Percentiles rank a stretch among this genome's conserved stretches.
phyloP scores from a whole-genome alignment of 2,888 invertebrate genomes.

The Dryocosmus kuriphilus region DNA sequence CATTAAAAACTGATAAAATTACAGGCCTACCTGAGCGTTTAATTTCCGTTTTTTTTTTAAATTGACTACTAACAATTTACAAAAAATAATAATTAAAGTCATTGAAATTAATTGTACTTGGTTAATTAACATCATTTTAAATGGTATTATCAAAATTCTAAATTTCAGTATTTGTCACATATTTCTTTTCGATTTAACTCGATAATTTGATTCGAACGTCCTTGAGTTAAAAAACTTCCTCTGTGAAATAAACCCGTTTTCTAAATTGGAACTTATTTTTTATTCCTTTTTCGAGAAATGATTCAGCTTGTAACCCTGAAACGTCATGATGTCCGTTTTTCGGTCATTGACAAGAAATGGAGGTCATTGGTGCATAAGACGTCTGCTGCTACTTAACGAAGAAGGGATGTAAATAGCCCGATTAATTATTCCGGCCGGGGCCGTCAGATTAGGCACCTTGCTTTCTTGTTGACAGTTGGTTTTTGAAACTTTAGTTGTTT shows the following conservation, averaged over 20 bases:
- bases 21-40: no score
- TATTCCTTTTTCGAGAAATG: background rate
- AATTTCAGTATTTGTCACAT: no score
- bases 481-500: conserved; percentile 30
- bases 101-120: no score
- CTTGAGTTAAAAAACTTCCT: background rate
- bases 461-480: conserved; percentile 40
- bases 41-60: no score
- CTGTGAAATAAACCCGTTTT: background rate
- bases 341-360: conserved; percentile 6
- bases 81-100: no score
- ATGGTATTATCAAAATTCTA: no score
- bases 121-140: no score
- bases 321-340: background rate
- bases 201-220: background rate
- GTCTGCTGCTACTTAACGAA: conserved; percentile 27
- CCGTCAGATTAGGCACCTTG: conserved; percentile 46
- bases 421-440: conserved; percentile 58
- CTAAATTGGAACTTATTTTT: background rate
- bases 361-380: conserved; percentile 11
- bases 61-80: no score
- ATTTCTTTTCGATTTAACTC: background rate
- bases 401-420: conserved; percentile 58
- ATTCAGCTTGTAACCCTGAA: background rate
- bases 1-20: background rate